These are phyloP conservation scores for Teleiodes luculella DNA, from an alignment of 2,888 invertebrate genomes.

Conservation along the genomic window DNA sequence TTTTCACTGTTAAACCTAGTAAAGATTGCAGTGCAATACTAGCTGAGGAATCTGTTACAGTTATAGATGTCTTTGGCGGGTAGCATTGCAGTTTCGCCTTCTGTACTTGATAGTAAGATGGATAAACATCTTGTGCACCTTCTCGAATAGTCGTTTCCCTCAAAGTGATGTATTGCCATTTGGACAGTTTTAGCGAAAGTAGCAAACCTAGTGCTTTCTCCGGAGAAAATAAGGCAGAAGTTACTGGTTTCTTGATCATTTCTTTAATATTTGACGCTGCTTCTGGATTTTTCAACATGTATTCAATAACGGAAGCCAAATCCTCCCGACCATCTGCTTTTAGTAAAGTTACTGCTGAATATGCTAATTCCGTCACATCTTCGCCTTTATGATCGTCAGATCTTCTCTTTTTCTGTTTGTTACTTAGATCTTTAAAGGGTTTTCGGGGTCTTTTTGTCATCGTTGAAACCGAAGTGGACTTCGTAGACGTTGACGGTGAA, in stretches of 20 bases:
- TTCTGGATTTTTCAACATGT: constrained; percentile 12
- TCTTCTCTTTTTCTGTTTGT: neutral
- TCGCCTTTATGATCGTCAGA: constrained; percentile 11
- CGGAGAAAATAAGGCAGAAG: neutral
- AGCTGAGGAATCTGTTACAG: constrained; percentile 22
- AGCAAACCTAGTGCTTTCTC: constrained; percentile 6
- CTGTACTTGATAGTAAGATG: constrained; percentile 12
- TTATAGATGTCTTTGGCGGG: constrained; percentile 2
- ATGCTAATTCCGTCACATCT: constrained; percentile 3
- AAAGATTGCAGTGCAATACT: constrained; percentile 20
- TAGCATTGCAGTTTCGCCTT: too few relatives aligned
- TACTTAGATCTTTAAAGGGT: too few relatives aligned
- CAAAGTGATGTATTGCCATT: constrained; percentile 13
- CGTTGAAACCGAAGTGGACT: too few relatives aligned
- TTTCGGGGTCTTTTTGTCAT: too few relatives aligned
- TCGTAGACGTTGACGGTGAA: too few relatives aligned
- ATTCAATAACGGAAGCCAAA: constrained; percentile 13
- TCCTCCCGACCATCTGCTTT: neutral
- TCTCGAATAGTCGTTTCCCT: constrained; percentile 9
- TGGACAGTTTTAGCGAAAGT: constrained; percentile 3
- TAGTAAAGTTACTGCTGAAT: neutral
- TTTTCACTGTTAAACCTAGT: constrained; percentile 17
- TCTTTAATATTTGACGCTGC: constrained; percentile 1
- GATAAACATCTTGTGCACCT: constrained; percentile 1
- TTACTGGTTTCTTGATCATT: neutral